Evolutionary conservation across 2,797 vertebrate species (phyloP).

Genomic region (Dermochelys coriacea): DNA sequence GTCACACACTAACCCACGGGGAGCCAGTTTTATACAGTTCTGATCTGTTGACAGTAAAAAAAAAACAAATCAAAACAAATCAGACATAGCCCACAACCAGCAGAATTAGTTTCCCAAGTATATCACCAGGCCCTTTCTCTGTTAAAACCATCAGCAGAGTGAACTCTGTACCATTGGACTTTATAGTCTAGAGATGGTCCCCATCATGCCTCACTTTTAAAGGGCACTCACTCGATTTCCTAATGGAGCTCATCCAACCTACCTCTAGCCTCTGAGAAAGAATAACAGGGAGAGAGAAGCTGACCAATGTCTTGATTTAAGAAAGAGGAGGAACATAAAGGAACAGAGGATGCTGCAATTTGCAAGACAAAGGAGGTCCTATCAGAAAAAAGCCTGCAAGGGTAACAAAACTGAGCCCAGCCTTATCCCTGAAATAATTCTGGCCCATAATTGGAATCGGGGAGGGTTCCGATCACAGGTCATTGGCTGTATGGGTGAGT

Average conservation of each 20-base stretch:
- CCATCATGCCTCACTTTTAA: accelerated
- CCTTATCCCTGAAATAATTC: background rate
- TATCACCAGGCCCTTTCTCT: background rate
- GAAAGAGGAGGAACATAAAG: background rate
- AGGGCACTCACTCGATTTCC: background rate
- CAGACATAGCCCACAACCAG: background rate
- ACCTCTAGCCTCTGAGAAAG: background rate
- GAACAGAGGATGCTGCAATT: background rate
- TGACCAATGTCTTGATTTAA: background rate
- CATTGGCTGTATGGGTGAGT: background rate
- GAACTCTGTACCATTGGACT: accelerated
- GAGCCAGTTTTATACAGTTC: background rate
- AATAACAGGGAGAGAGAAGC: accelerated
- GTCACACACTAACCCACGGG: background rate
- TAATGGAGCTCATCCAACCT: background rate
- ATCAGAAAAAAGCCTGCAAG: background rate
- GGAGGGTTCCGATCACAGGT: background rate
- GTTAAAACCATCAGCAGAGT: accelerated
- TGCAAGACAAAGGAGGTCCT: accelerated
- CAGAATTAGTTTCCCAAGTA: background rate
- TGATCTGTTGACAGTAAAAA: too few species aligned
- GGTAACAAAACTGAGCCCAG: background rate
- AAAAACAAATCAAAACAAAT: background rate
- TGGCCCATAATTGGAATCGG: background rate
- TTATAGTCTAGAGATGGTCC: background rate